Percentiles rank a stretch among this genome's conserved stretches.
Conservation (phyloP, 2,113 vertebrate genomes). For the Brachypteracias leptosomus region DNA sequence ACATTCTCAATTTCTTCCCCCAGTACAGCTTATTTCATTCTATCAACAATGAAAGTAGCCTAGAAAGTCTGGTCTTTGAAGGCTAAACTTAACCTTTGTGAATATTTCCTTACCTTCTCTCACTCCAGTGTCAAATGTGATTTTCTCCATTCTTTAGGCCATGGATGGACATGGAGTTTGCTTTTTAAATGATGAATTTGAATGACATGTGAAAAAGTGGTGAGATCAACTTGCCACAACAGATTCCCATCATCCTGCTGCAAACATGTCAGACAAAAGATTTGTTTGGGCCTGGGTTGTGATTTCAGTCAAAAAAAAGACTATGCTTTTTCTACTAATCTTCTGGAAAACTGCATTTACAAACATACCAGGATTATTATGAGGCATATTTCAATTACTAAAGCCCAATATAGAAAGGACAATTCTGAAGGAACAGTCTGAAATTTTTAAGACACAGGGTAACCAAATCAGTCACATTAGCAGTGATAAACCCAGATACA, state of each 20-base stretch:
- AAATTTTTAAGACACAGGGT: background rate
- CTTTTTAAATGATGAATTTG: background rate
- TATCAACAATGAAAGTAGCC: background rate
- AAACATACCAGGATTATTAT: background rate
- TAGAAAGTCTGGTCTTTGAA: background rate
- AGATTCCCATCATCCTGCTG: background rate
- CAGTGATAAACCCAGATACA: background rate
- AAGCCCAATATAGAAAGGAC: background rate
- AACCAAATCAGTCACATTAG: background rate
- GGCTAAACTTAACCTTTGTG: background rate
- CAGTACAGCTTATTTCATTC: background rate
- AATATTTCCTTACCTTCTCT: background rate
- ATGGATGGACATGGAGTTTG: background rate
- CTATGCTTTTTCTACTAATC: background rate
- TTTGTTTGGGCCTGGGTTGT: background rate
- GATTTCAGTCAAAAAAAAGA: background rate
- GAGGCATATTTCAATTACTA: background rate
- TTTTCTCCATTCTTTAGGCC: background rate
- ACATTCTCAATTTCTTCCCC: background rate
- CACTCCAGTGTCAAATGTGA: background rate
- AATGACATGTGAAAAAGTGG: background rate
- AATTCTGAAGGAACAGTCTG: background rate
- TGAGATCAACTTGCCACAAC: background rate
- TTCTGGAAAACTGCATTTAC: background rate
- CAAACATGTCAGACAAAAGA: background rate